Base-by-base conservation (phyloP, 2,113 vertebrate species). In the Abramis brama region DNA sequence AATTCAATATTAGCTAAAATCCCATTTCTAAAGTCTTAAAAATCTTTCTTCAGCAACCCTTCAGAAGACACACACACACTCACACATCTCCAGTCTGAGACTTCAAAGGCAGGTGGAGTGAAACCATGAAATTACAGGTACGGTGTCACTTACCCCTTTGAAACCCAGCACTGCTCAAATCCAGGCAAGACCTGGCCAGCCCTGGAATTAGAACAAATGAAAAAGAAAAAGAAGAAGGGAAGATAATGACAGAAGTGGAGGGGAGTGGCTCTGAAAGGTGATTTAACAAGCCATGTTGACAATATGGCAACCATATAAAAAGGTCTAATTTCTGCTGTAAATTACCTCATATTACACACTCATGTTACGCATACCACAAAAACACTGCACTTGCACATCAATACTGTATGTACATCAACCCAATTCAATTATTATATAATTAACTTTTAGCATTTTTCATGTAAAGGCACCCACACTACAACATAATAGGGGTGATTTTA, bases 81-180 rank as follows among this genome's bases (percentile, higher is more conserved):
- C 36, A 71, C 89, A 89, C 83, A 89, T 92, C 92, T 90, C 82
- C 80, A 89, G 91, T 90, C 91, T 91, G 93, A 94, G 93, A 95
- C 94, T 94, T 96, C 94, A 96, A 96, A 95, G 94, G 91, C 93
- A 94, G 93, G 92, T 94, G 92, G 93, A 95, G 94, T 94, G 93
- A 95, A 96, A 94, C 94, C 94, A 93, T 94, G 90, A 95, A 96
- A 95, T 96, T 95, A 96, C 94, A 95, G 94, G 92, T 92, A 94
- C 94, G 95, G 95, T 96, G 94, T 96, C 94, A 94, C 95, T 94
- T 95, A 95, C 94, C 92, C 81, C 95, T 95, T 95, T 95, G 94
- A 96, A 95, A 94, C 94, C 93, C 92, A 93, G 94, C 92, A 93
- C 93, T 92, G 93, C 93, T 91, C 93, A 93, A 94, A 95, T 91